These are phyloP conservation scores for Acrobasis consociella DNA, from an alignment of 2,888 invertebrate genomes.

Conservation along the genomic window DNA sequence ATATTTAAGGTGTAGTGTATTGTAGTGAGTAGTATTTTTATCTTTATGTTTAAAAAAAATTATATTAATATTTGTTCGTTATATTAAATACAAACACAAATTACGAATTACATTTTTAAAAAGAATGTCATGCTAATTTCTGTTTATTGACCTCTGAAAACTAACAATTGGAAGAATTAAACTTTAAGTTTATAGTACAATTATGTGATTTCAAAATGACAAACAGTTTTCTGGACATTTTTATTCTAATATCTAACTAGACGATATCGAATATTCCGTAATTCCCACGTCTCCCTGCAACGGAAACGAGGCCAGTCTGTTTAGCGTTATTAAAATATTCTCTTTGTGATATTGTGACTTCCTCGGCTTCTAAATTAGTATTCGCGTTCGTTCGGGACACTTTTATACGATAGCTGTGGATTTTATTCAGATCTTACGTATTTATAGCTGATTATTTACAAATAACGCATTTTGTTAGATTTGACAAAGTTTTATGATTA, in stretches of 20 bases:
- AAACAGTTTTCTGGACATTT: not conserved
- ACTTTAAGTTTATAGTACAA: no score
- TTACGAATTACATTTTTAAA: no score
- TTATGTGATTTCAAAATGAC: not conserved
- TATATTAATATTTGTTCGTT: no score
- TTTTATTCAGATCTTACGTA: slow-evolving; percentile 9
- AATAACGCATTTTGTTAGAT: not conserved
- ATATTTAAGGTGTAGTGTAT: no score
- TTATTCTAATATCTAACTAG: slow-evolving; percentile 21
- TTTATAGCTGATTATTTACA: not conserved
- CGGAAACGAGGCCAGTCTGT: slow-evolving; percentile 63
- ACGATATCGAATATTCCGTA: slow-evolving; percentile 12
- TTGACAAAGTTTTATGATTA: not conserved
- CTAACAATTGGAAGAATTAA: no score
- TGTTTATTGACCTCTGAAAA: no score
- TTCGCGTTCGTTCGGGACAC: slow-evolving; percentile 20
- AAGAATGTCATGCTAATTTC: no score
- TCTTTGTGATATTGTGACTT: slow-evolving; percentile 43
- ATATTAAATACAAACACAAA: no score
- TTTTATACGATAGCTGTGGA: slow-evolving; percentile 5
- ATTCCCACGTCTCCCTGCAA: slow-evolving; percentile 33
- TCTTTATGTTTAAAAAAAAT: no score
- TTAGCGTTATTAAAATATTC: slow-evolving; percentile 71
- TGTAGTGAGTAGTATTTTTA: no score
- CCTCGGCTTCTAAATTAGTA: slow-evolving; percentile 36